Base-by-base conservation (phyloP, 2,888 invertebrate species). In the Eudasyphora cyanicolor region DNA sequence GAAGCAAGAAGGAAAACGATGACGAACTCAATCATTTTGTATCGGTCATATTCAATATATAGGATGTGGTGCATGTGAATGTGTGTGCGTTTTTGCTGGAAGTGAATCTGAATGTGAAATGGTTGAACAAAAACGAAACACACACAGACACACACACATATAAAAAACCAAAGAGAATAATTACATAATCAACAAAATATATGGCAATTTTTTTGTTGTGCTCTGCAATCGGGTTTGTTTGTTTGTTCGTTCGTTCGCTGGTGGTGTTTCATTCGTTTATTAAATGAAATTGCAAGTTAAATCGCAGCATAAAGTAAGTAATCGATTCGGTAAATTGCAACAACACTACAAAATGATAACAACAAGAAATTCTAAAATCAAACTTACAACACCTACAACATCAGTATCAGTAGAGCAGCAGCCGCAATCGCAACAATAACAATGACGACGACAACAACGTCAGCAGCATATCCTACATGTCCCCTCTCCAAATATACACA, bases 101-200 rank as follows among this genome's bases (percentile, higher is more conserved):
- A 87, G 87, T 89, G 89, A 89, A 88, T 84, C 70, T 73, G 82
- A 85, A 81, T 84, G 74, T 76, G 84, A 85, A 79, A 84, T 83
- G 84, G 85, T 86, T 88, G 82, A 87, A 84, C 87, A n/a, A n/a
- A n/a, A n/a, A n/a, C n/a, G n/a, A n/a, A n/a, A n/a, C n/a, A n/a
- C n/a, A n/a, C n/a, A n/a, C n/a, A n/a, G n/a, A n/a, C n/a, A n/a
- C n/a, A n/a, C n/a, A n/a, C n/a, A n/a, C 89, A 87, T 87, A 86
- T 1, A 35, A 21, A 19, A 67, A 75, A 62, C 19, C 89, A 89
- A 89, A 87, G 88, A 87, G 88, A 88, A 88, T 90, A 90, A 91
- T 90, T 90, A 90, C 90, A 90, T 90, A 90, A 90, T 90, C 90
- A 89, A 89, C 90, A 89, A 87, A 89, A 85, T 24, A 57, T 54